These are phyloP conservation scores for Tholera decimalis DNA, from an alignment of 2,888 invertebrate species.

Conservation along the genomic window DNA sequence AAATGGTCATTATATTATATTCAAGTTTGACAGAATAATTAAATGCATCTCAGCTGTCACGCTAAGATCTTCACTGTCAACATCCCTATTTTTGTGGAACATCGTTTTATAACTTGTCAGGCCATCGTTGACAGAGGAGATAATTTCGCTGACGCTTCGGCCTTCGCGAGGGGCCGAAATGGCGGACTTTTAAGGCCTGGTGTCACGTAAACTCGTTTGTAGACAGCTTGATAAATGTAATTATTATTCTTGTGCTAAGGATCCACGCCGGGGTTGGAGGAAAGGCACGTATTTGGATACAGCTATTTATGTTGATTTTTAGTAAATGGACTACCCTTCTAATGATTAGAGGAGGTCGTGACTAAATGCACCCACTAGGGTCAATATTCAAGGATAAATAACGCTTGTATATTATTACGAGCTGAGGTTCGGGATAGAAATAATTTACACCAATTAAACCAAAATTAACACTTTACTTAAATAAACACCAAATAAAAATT, in stretches of 20 bases:
- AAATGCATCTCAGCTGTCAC: slow-evolving; percentile 26
- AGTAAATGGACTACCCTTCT: background rate
- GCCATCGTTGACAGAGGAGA: slow-evolving; percentile 48
- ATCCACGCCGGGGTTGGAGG: background rate
- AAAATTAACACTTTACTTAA: too few relatives aligned
- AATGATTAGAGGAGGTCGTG: too few relatives aligned
- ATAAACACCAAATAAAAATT: too few relatives aligned
- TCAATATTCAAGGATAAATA: too few relatives aligned
- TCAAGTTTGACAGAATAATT: slow-evolving; percentile 6
- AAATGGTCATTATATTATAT: too few relatives aligned
- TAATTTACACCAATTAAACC: too few relatives aligned
- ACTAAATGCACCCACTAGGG: too few relatives aligned
- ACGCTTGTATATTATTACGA: too few relatives aligned
- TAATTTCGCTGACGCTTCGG: slow-evolving; percentile 60
- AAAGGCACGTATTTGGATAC: slow-evolving; percentile 13
- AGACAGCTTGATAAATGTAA: slow-evolving; percentile 59
- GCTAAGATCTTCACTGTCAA: background rate
- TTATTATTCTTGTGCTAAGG: slow-evolving; percentile 50
- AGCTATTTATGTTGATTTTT: slow-evolving; percentile 17
- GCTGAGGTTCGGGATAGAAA: too few relatives aligned
- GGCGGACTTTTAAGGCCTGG: slow-evolving; percentile 46
- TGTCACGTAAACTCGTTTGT: slow-evolving; percentile 54
- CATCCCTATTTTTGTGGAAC: slow-evolving; percentile 20
- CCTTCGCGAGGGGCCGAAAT: slow-evolving; percentile 45
- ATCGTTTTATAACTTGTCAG: slow-evolving; percentile 47